phyloP scores from a whole-genome alignment of 2,888 invertebrate species.

The Priocnemis perturbator region DNA sequence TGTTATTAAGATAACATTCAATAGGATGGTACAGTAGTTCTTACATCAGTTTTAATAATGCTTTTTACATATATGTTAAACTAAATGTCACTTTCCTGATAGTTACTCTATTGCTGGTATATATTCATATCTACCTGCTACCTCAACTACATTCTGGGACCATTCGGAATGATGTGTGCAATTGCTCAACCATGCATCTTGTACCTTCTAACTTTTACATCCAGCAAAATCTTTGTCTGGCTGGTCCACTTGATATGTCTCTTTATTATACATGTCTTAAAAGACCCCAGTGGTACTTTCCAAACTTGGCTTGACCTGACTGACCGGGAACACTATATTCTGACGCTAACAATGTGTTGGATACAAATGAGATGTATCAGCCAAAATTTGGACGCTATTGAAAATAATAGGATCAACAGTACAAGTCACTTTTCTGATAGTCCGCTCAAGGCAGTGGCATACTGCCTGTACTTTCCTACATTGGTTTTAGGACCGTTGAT shows the following conservation, averaged over 20 bases:
- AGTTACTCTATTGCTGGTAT: constrained; percentile 78
- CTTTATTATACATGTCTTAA: constrained; percentile 76
- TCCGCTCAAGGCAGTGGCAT: constrained; percentile 79
- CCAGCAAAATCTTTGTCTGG: constrained; percentile 78
- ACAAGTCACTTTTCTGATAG: constrained; percentile 71
- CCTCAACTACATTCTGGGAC: constrained; percentile 76
- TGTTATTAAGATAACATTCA: constrained; percentile 59
- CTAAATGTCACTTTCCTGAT: constrained; percentile 52
- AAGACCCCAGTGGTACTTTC: constrained; percentile 75
- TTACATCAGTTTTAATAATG: constrained; percentile 2
- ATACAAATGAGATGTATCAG: constrained; percentile 86
- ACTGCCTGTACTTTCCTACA: constrained; percentile 89
- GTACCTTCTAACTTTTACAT: constrained; percentile 76
- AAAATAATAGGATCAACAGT: background rate
- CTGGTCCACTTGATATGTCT: constrained; percentile 77
- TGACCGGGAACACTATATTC: constrained; percentile 78
- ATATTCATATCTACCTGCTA: constrained; percentile 76
- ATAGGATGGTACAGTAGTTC: constrained; percentile 55
- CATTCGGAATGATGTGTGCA: constrained; percentile 76
- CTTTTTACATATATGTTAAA: constrained; percentile 10
- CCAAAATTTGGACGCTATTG: constrained; percentile 80
- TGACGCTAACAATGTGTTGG: constrained; percentile 81
- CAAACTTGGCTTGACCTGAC: constrained; percentile 75
- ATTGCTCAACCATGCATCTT: constrained; percentile 79
- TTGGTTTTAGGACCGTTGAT: constrained; percentile 91